Conservation (phyloP, 2,888 invertebrate genomes). For the Priocnemis perturbator region DNA sequence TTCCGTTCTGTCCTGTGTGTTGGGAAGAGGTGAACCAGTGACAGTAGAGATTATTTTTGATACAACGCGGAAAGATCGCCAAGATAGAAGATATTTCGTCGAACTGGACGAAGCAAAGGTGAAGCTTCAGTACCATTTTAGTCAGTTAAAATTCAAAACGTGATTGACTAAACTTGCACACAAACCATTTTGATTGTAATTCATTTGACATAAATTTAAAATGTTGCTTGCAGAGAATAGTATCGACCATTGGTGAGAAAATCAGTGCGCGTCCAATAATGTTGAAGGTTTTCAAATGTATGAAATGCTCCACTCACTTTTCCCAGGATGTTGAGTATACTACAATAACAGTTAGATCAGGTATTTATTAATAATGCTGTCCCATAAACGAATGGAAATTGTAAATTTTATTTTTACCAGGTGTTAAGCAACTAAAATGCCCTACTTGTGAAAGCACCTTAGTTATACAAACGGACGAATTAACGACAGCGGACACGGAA, state of each 20-base stretch:
- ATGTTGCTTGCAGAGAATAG: constrained; percentile 73
- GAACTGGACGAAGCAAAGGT: constrained; percentile 79
- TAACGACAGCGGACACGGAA: constrained; percentile 60
- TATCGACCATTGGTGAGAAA: constrained; percentile 74
- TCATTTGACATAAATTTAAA: too few relatives aligned
- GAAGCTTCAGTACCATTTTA: constrained; percentile 11
- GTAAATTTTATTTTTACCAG: constrained; percentile 37
- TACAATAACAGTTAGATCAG: constrained; percentile 40
- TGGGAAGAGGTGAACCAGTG: constrained; percentile 72
- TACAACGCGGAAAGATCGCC: constrained; percentile 78
- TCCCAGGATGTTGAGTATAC: constrained; percentile 75
- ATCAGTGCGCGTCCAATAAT: constrained; percentile 76
- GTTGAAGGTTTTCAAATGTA: constrained; percentile 76
- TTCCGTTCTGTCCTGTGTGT: constrained; percentile 68
- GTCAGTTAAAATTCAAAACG: background rate
- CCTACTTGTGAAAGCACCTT: constrained; percentile 79
- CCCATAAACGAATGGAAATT: background rate
- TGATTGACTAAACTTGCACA: constrained; percentile 4
- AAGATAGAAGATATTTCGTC: constrained; percentile 78
- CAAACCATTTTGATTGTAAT: too few relatives aligned
- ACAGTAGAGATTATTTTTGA: constrained; percentile 80
- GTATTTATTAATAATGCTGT: constrained; percentile 23
- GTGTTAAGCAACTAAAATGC: constrained; percentile 72
- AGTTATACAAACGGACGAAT: constrained; percentile 77
- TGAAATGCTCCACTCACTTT: constrained; percentile 81